These are phyloP conservation scores for Cyprinella venusta DNA, from an alignment of 2,797 vertebrate genomes.

Conservation along the genomic window DNA sequence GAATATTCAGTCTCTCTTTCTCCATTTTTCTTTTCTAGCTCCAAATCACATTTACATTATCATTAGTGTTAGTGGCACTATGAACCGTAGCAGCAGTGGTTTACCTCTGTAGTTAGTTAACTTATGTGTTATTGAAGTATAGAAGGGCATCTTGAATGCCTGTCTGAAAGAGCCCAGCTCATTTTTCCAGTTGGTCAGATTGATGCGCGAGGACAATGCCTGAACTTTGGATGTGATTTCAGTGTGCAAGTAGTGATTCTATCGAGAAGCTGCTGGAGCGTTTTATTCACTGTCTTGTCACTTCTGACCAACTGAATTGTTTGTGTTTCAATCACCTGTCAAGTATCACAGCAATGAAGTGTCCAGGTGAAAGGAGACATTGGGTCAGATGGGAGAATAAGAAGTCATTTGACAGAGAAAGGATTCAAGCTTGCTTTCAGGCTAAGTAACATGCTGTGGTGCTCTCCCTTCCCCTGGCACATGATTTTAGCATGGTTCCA, in stretches of 20 bases:
- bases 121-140: neutral
- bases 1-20: neutral
- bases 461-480: neutral
- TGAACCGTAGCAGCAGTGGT: neutral
- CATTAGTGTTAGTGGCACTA: neutral
- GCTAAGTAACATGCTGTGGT: neutral
- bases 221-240: conserved; percentile 28
- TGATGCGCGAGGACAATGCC: neutral
- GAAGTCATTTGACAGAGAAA: neutral
- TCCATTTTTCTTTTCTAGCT: neutral
- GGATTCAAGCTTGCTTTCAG: neutral
- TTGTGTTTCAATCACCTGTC: conserved; percentile 2
- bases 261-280: conserved; percentile 1
- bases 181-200: conserved; percentile 13
- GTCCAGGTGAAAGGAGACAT: conserved; percentile 2
- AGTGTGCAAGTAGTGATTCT: neutral
- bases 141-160: neutral
- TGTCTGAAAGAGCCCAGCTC: neutral
- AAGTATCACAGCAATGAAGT: conserved; percentile 2
- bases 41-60: neutral
- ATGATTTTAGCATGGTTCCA: neutral
- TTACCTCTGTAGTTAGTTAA: neutral
- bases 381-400: neutral
- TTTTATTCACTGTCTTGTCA: conserved; percentile 15
- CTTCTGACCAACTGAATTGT: conserved; percentile 28